Conservation (phyloP, 2,113 vertebrate species). For the Syrmaticus mikado region DNA sequence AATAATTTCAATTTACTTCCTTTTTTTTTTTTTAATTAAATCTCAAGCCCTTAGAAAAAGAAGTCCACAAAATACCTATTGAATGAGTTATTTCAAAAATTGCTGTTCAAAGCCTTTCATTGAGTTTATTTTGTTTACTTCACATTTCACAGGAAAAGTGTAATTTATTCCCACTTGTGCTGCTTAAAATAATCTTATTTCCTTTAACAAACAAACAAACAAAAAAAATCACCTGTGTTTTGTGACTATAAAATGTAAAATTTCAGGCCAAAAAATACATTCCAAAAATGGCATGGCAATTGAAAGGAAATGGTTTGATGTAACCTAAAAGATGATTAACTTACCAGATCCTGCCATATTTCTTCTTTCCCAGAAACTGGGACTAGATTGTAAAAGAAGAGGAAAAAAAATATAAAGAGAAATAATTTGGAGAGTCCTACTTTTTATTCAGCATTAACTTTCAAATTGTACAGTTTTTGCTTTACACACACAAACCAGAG, state of each 20-base stretch:
- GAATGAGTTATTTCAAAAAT: background rate
- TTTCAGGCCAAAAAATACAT: background rate
- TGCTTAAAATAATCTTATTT: slow-evolving; percentile 28
- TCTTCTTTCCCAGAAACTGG: background rate
- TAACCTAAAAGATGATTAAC: background rate
- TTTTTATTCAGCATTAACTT: background rate
- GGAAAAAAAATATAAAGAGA: background rate
- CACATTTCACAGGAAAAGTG: background rate
- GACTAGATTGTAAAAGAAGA: background rate
- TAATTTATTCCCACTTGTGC: background rate
- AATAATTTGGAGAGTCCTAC: background rate
- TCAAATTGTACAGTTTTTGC: background rate
- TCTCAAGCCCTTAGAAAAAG: background rate
- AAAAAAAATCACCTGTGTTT: background rate
- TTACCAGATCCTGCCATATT: background rate
- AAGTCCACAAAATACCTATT: background rate
- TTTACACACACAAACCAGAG: background rate
- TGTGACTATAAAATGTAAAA: slow-evolving; percentile 5
- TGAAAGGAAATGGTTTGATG: background rate
- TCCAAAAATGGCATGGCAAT: background rate
- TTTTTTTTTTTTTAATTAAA: background rate
- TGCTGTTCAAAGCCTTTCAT: background rate
- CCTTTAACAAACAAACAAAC: background rate
- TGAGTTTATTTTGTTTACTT: background rate
- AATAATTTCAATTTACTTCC: background rate